Percentiles rank a stretch among this genome's conserved stretches.
phyloP scores from a whole-genome alignment of 2,888 invertebrate species.

The Iphiclides podalirius region DNA sequence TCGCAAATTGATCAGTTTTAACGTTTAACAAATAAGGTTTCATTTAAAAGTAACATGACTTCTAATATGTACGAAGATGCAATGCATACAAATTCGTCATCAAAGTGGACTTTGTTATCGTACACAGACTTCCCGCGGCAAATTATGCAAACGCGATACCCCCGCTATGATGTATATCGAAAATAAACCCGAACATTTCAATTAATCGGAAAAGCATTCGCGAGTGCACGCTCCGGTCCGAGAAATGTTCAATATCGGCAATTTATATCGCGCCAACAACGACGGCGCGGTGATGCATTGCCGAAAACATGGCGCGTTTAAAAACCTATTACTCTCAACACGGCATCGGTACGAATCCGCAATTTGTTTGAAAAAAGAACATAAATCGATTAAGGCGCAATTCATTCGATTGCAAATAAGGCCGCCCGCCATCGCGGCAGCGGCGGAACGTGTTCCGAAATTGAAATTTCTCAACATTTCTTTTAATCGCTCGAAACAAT shows the following conservation, averaged over 20 bases:
- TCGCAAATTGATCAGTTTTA: too few relatives aligned
- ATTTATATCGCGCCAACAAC: slow-evolving; percentile 39
- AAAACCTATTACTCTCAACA: slow-evolving; percentile 68
- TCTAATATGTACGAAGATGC: too few relatives aligned
- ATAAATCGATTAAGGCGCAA: slow-evolving; percentile 42
- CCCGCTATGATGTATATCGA: slow-evolving; percentile 22
- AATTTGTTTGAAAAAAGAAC: slow-evolving; percentile 51
- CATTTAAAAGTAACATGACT: too few relatives aligned
- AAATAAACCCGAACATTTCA: slow-evolving; percentile 36
- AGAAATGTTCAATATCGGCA: slow-evolving; percentile 36
- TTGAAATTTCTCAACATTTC: slow-evolving; percentile 34
- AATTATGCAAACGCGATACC: not conserved
- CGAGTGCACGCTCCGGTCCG: slow-evolving; percentile 31
- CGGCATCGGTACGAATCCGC: slow-evolving; percentile 41
- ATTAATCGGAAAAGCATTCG: slow-evolving; percentile 32
- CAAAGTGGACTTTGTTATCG: too few relatives aligned
- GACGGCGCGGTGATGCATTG: slow-evolving; percentile 49
- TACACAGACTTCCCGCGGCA: too few relatives aligned
- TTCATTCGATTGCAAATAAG: slow-evolving; percentile 55
- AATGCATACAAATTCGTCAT: too few relatives aligned
- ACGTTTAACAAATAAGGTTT: too few relatives aligned
- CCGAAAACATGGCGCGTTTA: slow-evolving; percentile 47
- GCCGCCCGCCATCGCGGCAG: slow-evolving; percentile 40
- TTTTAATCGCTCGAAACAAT: slow-evolving; percentile 28
- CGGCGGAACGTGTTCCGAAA: slow-evolving; percentile 47